Evolutionary conservation across 1,140 invertebrate genomes (phyloP), one percentile per base, ranked within the genome.

Genomic region (Melipona quadrifasciata): DNA sequence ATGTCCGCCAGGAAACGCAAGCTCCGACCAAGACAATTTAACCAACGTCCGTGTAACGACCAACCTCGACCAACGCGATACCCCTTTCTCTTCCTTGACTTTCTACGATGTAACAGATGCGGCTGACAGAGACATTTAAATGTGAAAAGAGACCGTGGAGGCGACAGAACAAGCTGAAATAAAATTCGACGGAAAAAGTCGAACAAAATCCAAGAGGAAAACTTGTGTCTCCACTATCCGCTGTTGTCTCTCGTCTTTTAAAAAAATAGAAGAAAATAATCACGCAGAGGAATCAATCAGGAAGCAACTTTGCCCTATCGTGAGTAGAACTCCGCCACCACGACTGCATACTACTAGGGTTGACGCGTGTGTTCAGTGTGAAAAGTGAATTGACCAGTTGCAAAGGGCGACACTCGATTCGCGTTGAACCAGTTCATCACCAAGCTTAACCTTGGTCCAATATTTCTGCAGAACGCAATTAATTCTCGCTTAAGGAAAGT

Each of bases 401-500:
- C 21, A 55, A 74, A 53, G 2, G 12, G n/a, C 2, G 16, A 55
- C n/a, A 8, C 27, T 14, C 72, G 10, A 31, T 74, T 27, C n/a
- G 24, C 11, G 24, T 19, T 1, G 17, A 27, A 47, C 16, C 10
- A 47, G n/a, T 55, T 55, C 19, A 55, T 1, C 3, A n/a, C n/a
- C n/a, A 11, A 4, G 5, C 12, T 51, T 57, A 53, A 58, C 19
- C 68, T 17, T 5, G 39, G 16, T 5, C 11, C 17, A 17, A 14
- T 21, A 70, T 78, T 78, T 68, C n/a, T 47, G 14, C 34, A 65
- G 16, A 31, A 11, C 31, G 39, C 71, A 39, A 77, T 83, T 78
- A 82, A 75, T 82, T 39, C 17, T n/a, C 58, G 12, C 39, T 82
- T 74, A 51, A n/a, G 53, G 34, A 12, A 71, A 74, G 17, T n/a